phyloP scores from a whole-genome alignment of 2,113 vertebrate species.

The Microcebus lehilahytsara region DNA sequence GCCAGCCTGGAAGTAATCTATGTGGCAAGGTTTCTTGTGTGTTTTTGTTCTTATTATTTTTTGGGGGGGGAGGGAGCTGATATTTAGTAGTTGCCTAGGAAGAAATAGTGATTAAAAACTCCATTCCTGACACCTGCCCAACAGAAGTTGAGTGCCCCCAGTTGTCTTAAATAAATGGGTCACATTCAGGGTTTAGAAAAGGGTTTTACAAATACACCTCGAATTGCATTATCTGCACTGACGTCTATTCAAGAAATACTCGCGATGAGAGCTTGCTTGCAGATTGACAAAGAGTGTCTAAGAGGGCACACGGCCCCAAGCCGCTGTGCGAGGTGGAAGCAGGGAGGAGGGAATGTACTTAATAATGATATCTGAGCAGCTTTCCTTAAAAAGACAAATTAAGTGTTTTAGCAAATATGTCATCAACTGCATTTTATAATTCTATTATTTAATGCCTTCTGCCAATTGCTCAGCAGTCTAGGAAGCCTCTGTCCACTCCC shows the following conservation, averaged over 20 bases:
- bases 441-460: not conserved
- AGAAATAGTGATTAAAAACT: not conserved
- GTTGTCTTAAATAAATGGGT: not conserved
- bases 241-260: not conserved
- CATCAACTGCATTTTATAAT: not conserved
- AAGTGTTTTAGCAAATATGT: not conserved
- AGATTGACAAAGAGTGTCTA: not conserved
- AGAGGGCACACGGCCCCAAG: not conserved
- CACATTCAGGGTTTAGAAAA: not conserved
- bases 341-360: not conserved
- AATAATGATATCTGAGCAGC: not conserved
- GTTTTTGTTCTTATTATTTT: not conserved
- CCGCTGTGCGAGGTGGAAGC: not conserved
- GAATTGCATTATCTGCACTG: not conserved
- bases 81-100: not conserved
- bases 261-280: not conserved
- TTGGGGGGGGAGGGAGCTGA: rapidly evolving
- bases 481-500: not conserved
- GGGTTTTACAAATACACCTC: not conserved
- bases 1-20: not conserved
- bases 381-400: not conserved
- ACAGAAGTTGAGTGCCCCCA: not conserved
- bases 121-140: not conserved
- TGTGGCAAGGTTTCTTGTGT: not conserved
- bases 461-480: not conserved